Percentiles rank a stretch among this genome's conserved stretches.
Evolutionary conservation across 2,113 vertebrate genomes (phyloP).

Genomic region (Myiagra hebetior): DNA sequence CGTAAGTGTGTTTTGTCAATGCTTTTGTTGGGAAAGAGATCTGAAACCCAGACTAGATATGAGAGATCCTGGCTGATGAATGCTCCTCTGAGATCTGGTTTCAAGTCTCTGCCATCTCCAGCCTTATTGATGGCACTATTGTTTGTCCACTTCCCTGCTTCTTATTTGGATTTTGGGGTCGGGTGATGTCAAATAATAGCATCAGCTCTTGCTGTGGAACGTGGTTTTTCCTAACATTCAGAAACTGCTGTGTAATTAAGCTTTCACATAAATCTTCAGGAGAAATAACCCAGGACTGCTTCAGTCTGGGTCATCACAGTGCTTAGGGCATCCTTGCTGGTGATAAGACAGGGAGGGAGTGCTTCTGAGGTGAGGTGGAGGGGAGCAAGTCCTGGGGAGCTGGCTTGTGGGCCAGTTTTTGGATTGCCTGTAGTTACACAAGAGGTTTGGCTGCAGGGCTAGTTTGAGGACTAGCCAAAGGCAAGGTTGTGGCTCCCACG

Average conservation of each 20-base stretch:
- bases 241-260: background rate
- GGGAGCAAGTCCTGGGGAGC: background rate
- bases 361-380: background rate
- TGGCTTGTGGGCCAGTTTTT: background rate
- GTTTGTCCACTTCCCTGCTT: background rate
- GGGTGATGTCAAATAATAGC: background rate
- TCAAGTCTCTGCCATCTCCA: background rate
- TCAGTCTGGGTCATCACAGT: background rate
- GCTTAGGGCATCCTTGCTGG: background rate
- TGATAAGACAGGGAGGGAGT: background rate
- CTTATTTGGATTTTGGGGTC: background rate
- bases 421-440: background rate
- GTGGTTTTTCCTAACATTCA: background rate
- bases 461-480: background rate
- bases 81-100: background rate
- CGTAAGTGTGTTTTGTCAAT: background rate
- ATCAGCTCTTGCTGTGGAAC: background rate
- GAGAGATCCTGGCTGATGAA: background rate
- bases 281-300: background rate
- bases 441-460: background rate
- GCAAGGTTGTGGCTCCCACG: accelerated
- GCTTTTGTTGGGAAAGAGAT: background rate
- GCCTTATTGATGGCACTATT: background rate
- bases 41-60: background rate
- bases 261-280: background rate